Evolutionary conservation across 2,888 invertebrate genomes (phyloP).

Genomic region (Pseudoips prasinana): DNA sequence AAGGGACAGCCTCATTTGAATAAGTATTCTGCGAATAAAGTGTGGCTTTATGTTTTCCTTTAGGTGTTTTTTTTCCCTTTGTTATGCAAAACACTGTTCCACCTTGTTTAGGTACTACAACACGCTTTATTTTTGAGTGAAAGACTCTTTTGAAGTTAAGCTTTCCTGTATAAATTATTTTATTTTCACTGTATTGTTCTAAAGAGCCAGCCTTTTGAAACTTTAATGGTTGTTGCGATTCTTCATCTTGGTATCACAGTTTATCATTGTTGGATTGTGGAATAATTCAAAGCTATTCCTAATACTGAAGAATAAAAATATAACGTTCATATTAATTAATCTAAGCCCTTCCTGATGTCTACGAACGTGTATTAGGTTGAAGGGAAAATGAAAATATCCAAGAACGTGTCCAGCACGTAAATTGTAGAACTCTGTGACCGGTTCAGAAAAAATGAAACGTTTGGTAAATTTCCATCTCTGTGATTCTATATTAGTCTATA

Average conservation of each 20-base stretch:
- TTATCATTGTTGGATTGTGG: conserved; percentile 52
- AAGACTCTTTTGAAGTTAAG: conserved; percentile 82
- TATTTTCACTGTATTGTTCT: conserved; percentile 79
- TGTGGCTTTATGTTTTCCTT: conserved; percentile 82
- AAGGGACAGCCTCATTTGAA: conserved; percentile 82
- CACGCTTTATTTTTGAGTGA: conserved; percentile 82
- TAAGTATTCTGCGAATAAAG: conserved; percentile 82
- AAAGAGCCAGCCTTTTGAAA: conserved; percentile 71
- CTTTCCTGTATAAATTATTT: conserved; percentile 81
- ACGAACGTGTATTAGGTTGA: background rate
- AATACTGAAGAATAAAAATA: background rate
- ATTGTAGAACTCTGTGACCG: too few species aligned
- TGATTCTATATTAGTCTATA: too few species aligned
- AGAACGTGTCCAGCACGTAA: too few species aligned
- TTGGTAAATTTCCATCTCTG: too few species aligned
- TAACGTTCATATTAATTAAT: too few species aligned
- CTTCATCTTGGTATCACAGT: conserved; percentile 58
- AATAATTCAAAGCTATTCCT: conserved; percentile 30
- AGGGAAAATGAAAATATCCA: too few species aligned
- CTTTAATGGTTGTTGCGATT: conserved; percentile 67
- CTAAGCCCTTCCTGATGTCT: too few species aligned
- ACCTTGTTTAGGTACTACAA: conserved; percentile 82
- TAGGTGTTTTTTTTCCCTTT: conserved; percentile 79
- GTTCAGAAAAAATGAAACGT: too few species aligned
- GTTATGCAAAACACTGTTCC: conserved; percentile 82